Conservation (phyloP, 2,888 invertebrate genomes). For the Malthinus flaveolus region DNA sequence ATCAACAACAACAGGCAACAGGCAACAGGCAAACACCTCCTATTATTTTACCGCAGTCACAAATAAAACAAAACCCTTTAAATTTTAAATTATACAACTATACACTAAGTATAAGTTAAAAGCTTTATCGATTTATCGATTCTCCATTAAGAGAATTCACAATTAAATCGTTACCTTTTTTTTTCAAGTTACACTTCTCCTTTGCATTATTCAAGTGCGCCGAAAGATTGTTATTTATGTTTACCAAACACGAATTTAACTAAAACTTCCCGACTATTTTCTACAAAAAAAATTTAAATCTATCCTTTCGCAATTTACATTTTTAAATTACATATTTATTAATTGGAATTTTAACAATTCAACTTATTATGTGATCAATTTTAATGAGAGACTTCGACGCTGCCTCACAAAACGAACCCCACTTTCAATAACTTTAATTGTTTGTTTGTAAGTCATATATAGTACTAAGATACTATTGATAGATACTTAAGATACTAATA, state of each 20-base stretch:
- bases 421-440: no score
- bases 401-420: no score
- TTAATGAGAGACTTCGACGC: no score
- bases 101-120: constrained; percentile 1
- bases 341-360: no score
- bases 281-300: background rate
- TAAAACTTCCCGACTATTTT: background rate
- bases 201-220: constrained; percentile 13
- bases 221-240: constrained; percentile 13
- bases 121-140: constrained; percentile 20
- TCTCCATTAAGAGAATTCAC: constrained; percentile 22
- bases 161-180: constrained; percentile 19
- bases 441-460: no score
- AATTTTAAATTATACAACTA: background rate
- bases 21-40: no score
- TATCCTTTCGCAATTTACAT: no score
- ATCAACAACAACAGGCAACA: background rate
- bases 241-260: constrained; percentile 6
- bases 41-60: background rate
- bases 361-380: no score
- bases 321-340: no score
- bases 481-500: no score
- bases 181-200: background rate
- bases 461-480: no score
- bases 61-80: background rate